A percentile compares a stretch with the other conserved stretches of the same genome.
phyloP scores from a whole-genome alignment of 1,140 invertebrate species.

The Heterodera schachtii region DNA sequence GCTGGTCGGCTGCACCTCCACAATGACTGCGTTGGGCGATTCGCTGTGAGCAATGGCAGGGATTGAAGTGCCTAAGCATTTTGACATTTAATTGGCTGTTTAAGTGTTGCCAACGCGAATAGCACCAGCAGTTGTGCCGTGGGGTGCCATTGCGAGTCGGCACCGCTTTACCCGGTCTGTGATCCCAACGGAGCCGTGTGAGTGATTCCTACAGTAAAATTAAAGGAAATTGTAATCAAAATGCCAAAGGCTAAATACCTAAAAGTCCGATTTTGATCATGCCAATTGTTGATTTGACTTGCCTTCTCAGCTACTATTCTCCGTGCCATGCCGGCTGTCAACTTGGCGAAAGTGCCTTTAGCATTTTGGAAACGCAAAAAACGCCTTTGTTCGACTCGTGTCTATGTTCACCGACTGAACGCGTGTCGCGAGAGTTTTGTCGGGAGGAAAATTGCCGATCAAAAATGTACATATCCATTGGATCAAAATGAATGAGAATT shows the following conservation, averaged over 20 bases:
- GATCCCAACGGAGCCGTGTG: constrained; percentile 49
- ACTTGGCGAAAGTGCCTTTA: constrained; percentile 39
- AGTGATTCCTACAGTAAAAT: too few relatives aligned
- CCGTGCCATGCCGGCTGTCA: constrained; percentile 64
- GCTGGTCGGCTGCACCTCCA: constrained; percentile 59
- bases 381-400: constrained; percentile 44
- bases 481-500: constrained; percentile 11
- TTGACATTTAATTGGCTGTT: constrained; percentile 10
- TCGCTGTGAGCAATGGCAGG: constrained; percentile 20
- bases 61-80: background rate
- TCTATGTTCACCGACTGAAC: constrained; percentile 21
- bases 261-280: too few relatives aligned
- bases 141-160: constrained; percentile 56
- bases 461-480: constrained; percentile 37
- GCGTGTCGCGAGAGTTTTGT: constrained; percentile 55
- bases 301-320: constrained; percentile 42
- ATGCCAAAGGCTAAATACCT: too few relatives aligned
- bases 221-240: too few relatives aligned
- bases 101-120: background rate
- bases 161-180: constrained; percentile 62
- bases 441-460: constrained; percentile 54
- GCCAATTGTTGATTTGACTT: too few relatives aligned
- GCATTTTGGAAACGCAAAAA: constrained; percentile 37
- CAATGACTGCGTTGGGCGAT: constrained; percentile 50
- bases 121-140: constrained; percentile 45